A percentile compares a stretch with the other conserved stretches of the same genome.
These are phyloP conservation scores for Spatulosminthurus flaviceps DNA, from an alignment of 2,888 invertebrate genomes.

Conservation along the genomic window DNA sequence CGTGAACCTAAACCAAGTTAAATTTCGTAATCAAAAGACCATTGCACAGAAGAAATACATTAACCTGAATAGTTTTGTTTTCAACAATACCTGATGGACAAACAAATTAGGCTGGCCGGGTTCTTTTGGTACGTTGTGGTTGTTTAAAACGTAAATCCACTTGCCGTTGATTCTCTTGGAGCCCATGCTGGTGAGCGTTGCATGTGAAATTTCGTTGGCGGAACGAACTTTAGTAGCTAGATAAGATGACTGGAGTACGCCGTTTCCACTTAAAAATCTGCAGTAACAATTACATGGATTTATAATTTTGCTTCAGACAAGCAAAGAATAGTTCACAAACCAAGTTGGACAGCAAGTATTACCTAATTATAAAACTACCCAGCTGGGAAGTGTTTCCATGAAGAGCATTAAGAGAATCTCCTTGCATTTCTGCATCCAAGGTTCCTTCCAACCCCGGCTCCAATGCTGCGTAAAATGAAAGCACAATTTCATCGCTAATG, in stretches of 20 bases:
- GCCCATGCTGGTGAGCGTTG: slow-evolving; percentile 56
- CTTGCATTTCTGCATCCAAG: slow-evolving; percentile 52
- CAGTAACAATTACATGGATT: too few species aligned
- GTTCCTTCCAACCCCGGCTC: slow-evolving; percentile 58
- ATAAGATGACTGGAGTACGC: slow-evolving; percentile 52
- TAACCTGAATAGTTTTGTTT: too few species aligned
- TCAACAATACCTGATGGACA: slow-evolving; percentile 64
- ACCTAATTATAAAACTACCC: slow-evolving; percentile 77
- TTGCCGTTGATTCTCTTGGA: slow-evolving; percentile 55
- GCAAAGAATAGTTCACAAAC: too few species aligned
- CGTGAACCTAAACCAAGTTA: slow-evolving; percentile 69
- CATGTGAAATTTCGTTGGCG: slow-evolving; percentile 57
- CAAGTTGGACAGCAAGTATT: too few species aligned
- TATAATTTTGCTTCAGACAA: too few species aligned
- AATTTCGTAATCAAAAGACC: neutral
- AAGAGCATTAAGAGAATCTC: slow-evolving; percentile 70
- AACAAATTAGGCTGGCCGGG: slow-evolving; percentile 66
- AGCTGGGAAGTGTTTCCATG: slow-evolving; percentile 80
- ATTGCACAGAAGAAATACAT: neutral
- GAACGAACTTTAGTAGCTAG: slow-evolving; percentile 56
- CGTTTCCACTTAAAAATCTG: slow-evolving; percentile 58
- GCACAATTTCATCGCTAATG: slow-evolving; percentile 63
- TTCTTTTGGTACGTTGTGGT: slow-evolving; percentile 52
- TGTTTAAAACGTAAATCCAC: slow-evolving; percentile 57
- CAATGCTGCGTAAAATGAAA: slow-evolving; percentile 61